A percentile compares a stretch with the other conserved stretches of the same genome.
phyloP scores from a whole-genome alignment of 2,113 vertebrate species.

The Opisthocomus hoazin region DNA sequence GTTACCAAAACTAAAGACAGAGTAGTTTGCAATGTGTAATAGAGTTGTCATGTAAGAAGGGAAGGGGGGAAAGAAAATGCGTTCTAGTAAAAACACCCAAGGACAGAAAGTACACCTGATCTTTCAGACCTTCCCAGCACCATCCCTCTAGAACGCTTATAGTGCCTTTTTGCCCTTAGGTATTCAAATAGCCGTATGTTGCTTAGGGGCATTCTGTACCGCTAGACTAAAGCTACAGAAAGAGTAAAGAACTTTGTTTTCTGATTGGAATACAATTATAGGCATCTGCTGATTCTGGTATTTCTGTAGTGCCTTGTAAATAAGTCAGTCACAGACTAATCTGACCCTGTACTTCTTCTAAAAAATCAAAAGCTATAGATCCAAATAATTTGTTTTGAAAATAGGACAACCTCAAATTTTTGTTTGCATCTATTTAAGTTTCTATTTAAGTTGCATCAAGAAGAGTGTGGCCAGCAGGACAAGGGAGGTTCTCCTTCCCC shows the following conservation, averaged over 20 bases:
- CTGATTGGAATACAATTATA: not conserved
- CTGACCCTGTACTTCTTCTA: not conserved
- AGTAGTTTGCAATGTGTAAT: not conserved
- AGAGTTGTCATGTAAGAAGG: not conserved
- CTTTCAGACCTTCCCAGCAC: not conserved
- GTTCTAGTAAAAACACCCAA: not conserved
- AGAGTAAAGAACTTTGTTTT: not conserved
- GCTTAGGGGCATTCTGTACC: not conserved
- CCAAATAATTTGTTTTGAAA: not conserved
- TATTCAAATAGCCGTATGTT: not conserved
- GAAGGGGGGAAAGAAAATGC: not conserved
- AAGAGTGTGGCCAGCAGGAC: too few relatives aligned
- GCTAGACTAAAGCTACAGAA: not conserved
- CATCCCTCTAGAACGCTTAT: not conserved
- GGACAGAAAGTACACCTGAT: not conserved
- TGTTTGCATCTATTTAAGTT: not conserved
- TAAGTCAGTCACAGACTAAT: not conserved
- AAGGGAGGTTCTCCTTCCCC: too few relatives aligned
- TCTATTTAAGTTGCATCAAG: too few relatives aligned
- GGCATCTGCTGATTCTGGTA: not conserved
- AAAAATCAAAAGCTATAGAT: not conserved
- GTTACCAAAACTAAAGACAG: not conserved
- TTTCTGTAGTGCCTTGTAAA: not conserved
- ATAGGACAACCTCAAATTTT: not conserved
- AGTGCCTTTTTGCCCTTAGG: not conserved